Evolutionary conservation across 1,140 invertebrate genomes (phyloP), one percentile per base, ranked within the genome.

Genomic region (Hylaeus volcanicus): DNA sequence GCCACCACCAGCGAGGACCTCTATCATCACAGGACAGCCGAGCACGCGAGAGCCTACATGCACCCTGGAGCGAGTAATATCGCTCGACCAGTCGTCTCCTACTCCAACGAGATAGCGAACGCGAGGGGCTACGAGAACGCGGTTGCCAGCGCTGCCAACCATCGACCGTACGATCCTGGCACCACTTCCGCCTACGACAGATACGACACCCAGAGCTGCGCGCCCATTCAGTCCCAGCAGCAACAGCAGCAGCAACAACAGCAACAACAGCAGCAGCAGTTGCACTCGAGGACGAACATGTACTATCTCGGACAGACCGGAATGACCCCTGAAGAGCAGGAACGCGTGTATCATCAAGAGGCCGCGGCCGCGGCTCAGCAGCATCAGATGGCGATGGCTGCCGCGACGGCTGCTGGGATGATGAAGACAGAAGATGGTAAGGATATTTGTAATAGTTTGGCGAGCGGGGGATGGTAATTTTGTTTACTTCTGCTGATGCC

Each of bases 151-250:
- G 94, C 94, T 0, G 92, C 94, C 1, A 94, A 94, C 87, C 94
- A 95, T 80, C 93, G 95, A 68, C 94, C 95, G 0, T 95, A 96
- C 80, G 95, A 95, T 84, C 94, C 95, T 4, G 94, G 94, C 83
- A 93, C 94, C 84, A 93, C 94, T 1, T 94, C 95, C 0, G 95
- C 96, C 0, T 97, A 97, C 91, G 96, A 97, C 88, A 94, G 96
- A 26, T 96, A 96, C 92, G 96, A 96, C 88, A 64, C 92, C 0
- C 91, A 93, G 90, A 93, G 91, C 74, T 94, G 95, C 92, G 91
- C 94, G 83, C 87, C 95, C 81, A 91, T 95, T 89, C 93, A 95
- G 91, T 91, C 93, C 90, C 93, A 95, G 69, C 95, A 95, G 72
- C 95, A 94, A 45, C 93, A 94, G 60, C 94, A 95, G 91, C 93